phyloP scores from a whole-genome alignment of 2,113 vertebrate species.

The Brachyhypopomus occidentalis region DNA sequence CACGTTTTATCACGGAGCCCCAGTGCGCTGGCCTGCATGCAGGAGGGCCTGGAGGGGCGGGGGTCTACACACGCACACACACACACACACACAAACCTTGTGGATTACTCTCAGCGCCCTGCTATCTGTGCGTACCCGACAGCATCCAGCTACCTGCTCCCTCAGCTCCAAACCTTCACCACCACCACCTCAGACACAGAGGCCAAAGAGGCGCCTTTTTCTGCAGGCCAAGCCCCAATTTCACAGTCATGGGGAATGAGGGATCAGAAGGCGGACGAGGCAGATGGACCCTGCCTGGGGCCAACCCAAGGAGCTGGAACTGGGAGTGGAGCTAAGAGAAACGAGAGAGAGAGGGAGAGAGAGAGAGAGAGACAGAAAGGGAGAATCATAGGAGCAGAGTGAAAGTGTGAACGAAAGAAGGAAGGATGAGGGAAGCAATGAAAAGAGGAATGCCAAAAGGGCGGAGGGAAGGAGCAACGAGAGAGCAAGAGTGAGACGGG shows the following conservation, averaged over 20 bases:
- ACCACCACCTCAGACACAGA: slow-evolving; percentile 54
- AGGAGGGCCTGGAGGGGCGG: slow-evolving; percentile 1
- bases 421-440: too few relatives aligned
- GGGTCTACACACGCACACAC: slow-evolving; percentile 18
- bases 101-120: slow-evolving; percentile 66
- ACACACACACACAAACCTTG: slow-evolving; percentile 33
- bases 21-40: slow-evolving; percentile 37
- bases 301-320: slow-evolving; percentile 59
- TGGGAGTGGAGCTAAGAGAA: slow-evolving; percentile 27
- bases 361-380: too few relatives aligned
- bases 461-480: slow-evolving; percentile 18
- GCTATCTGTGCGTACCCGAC: slow-evolving; percentile 59
- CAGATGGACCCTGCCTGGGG: slow-evolving; percentile 74
- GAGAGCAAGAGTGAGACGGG: too few relatives aligned
- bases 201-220: slow-evolving; percentile 45
- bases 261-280: slow-evolving; percentile 71
- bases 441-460: too few relatives aligned
- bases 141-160: slow-evolving; percentile 39
- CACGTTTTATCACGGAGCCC: slow-evolving; percentile 42
- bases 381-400: neutral
- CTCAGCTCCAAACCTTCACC: too few relatives aligned
- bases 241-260: slow-evolving; percentile 74
- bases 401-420: too few relatives aligned
- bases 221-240: slow-evolving; percentile 56
- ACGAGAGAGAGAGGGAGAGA: slow-evolving; percentile 12